Percentiles rank a stretch among this genome's conserved stretches.
phyloP scores from a whole-genome alignment of 2,888 invertebrate genomes.

The Boloria selene region DNA sequence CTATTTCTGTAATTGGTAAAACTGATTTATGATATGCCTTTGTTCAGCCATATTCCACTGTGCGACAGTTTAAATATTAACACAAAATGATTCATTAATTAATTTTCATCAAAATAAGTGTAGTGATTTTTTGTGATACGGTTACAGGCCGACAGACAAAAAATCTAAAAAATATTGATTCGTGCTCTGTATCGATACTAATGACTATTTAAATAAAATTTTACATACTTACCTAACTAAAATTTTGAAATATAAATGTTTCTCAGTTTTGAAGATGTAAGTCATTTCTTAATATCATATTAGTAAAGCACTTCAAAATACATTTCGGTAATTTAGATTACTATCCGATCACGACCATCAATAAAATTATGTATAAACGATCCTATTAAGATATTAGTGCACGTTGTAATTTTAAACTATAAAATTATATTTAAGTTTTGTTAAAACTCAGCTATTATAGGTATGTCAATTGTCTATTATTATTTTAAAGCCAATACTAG shows the following conservation, averaged over 20 bases:
- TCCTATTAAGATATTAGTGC: slow-evolving; percentile 16
- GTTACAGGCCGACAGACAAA: no score
- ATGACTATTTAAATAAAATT: not conserved
- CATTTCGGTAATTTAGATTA: slow-evolving; percentile 19
- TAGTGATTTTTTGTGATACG: no score
- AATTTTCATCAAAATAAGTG: no score
- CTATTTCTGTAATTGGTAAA: no score
- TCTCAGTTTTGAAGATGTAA: not conserved
- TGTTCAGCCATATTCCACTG: no score
- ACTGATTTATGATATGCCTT: no score
- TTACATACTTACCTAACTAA: not conserved
- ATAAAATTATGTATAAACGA: slow-evolving; percentile 16
- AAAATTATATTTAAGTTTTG: slow-evolving; percentile 3
- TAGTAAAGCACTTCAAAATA: slow-evolving; percentile 9
- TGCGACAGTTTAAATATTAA: no score
- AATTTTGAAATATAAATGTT: not conserved
- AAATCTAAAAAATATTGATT: no score
- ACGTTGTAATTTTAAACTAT: slow-evolving; percentile 6
- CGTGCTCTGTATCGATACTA: no score
- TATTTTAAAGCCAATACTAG: not conserved
- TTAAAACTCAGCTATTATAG: not conserved
- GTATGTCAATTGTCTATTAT: not conserved
- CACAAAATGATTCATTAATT: no score
- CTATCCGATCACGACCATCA: slow-evolving; percentile 17
- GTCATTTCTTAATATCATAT: slow-evolving; percentile 9